phyloP scores from a whole-genome alignment of 2,113 vertebrate genomes.

The Genyomyrus donnyi region DNA sequence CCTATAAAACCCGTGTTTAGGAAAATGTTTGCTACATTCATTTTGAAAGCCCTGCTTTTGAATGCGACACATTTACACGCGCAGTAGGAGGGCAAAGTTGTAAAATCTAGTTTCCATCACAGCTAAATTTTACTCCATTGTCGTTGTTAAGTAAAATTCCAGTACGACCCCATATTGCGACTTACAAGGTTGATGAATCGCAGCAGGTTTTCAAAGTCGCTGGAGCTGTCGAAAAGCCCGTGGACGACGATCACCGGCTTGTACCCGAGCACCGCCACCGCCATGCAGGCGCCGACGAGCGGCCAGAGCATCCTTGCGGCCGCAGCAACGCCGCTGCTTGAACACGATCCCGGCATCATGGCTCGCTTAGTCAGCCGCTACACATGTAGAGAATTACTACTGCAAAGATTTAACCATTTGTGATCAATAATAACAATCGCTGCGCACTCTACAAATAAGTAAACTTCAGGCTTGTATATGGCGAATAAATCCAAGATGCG shows the following conservation, averaged over 20 bases:
- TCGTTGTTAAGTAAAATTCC: not conserved
- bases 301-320: slow-evolving; percentile 38
- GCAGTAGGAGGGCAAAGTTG: not conserved
- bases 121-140: not conserved
- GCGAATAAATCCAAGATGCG: not conserved
- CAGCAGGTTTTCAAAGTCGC: slow-evolving; percentile 62
- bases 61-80: not conserved
- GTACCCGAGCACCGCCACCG: slow-evolving; percentile 55
- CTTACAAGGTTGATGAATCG: slow-evolving; percentile 70
- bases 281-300: slow-evolving; percentile 48
- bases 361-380: not conserved
- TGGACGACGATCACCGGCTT: slow-evolving; percentile 81
- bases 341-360: slow-evolving; percentile 25
- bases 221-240: slow-evolving; percentile 80
- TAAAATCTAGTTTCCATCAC: not conserved
- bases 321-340: slow-evolving; percentile 17
- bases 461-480: not conserved
- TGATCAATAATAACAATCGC: not conserved
- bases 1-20: not conserved
- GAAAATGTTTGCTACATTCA: not conserved
- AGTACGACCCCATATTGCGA: not conserved
- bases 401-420: not conserved
- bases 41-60: not conserved
- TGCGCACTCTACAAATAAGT: not conserved
- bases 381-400: not conserved